Percentiles rank a stretch among this genome's conserved stretches.
Evolutionary conservation across 2,797 vertebrate genomes (phyloP).

Genomic region (Lacerta agilis): DNA sequence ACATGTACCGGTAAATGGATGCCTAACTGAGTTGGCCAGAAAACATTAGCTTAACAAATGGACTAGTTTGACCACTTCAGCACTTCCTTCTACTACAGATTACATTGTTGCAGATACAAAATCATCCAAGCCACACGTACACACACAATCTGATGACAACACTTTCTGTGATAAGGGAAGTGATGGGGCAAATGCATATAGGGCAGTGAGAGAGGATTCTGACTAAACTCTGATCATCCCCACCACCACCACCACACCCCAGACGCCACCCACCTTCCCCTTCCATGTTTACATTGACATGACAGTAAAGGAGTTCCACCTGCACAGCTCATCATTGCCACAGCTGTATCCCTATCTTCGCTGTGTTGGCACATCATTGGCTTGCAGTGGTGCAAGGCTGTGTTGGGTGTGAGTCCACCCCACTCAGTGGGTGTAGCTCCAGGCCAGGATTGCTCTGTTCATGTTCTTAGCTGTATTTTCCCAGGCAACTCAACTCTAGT

Average conservation of each 20-base stretch:
- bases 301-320: neutral
- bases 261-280: neutral
- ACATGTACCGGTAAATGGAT: too few relatives aligned
- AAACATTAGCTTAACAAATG: too few relatives aligned
- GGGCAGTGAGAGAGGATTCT: too few relatives aligned
- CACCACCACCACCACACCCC: too few relatives aligned
- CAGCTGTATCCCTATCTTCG: neutral
- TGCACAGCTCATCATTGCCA: neutral
- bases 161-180: too few relatives aligned
- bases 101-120: too few relatives aligned
- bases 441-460: neutral
- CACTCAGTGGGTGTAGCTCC: neutral
- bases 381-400: neutral
- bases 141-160: too few relatives aligned
- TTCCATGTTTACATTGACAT: neutral
- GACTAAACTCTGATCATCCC: neutral
- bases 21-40: too few relatives aligned
- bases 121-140: too few relatives aligned
- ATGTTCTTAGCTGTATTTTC: neutral
- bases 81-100: too few relatives aligned
- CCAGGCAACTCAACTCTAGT: neutral
- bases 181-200: neutral
- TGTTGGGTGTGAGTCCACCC: neutral
- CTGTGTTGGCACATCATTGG: neutral
- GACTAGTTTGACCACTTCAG: too few relatives aligned